Evolutionary conservation across 2,797 vertebrate species (phyloP), one percentile per base, ranked within the genome.

Genomic region (Periophthalmus magnuspinnatus): DNA sequence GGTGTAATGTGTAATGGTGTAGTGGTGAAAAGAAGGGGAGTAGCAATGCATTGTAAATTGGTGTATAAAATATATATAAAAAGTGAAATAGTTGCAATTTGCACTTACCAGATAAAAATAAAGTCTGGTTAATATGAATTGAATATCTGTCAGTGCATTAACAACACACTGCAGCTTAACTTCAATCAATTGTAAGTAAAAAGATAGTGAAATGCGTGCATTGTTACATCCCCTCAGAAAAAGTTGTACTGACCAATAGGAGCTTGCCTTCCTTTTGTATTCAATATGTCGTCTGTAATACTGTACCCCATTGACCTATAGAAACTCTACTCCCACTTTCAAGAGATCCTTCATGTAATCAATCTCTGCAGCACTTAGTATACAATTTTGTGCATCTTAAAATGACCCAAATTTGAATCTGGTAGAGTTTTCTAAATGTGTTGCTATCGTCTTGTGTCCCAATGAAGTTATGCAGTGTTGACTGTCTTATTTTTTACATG

Each of bases 261-360:
- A 61, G 65, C 50, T 8, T 7, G 67, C 89, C 85, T 88, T 89
- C 80, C 83, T 87, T 83, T 76, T 88, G 81, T 84, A 81, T 69
- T 74, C 59, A 57, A 74, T 76, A 61, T 24, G 2, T 36, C 2
- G 28, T 84, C 61, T 83, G 71, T 77, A 10, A 71, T 59, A 65
- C 36, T 59, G 38, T 71, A 32, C 70, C 62, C 61, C 81, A 67
- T 14, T 16, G 80, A 75, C 80, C 76, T 60, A 72, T 66, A 22
- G 67, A 79, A 74, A 71, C 33, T 41, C 2, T 75, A 72, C 41
- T 59, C 68, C 69, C 48, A 6, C n/a, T 57, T 62, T 65, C 41
- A 4, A 50, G 8, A 2, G 7, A 48, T 17, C 58, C 34, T 77
- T 66, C 22, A 65, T 57, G 55, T 73, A 41, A 56, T 71, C 36